These are phyloP conservation scores for Malurus cyaneus DNA, from an alignment of 2,113 vertebrate species.

Conservation along the genomic window DNA sequence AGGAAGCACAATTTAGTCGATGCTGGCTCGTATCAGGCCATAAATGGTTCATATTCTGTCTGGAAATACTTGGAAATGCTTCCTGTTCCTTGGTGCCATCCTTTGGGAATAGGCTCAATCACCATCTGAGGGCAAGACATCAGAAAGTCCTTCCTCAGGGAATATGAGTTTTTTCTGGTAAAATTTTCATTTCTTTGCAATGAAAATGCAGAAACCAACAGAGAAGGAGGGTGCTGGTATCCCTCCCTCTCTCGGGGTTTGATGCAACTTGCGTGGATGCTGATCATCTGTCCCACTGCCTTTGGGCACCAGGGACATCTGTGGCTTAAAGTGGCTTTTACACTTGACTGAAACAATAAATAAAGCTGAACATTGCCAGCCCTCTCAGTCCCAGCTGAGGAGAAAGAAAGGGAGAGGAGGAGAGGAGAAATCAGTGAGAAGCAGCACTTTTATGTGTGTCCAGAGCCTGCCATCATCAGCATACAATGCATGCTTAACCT, in stretches of 20 bases:
- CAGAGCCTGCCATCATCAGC: background rate
- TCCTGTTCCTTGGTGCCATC: background rate
- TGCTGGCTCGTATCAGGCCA: background rate
- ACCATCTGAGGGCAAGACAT: background rate
- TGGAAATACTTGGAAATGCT: background rate
- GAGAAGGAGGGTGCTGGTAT: background rate
- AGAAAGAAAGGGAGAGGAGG: background rate
- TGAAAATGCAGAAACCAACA: background rate
- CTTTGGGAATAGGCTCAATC: background rate
- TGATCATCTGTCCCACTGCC: background rate
- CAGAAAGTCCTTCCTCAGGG: background rate
- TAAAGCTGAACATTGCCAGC: background rate
- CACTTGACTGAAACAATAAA: background rate
- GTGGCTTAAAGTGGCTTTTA: background rate
- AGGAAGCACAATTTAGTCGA: background rate
- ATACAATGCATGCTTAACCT: background rate
- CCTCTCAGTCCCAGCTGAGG: background rate
- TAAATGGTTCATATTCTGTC: background rate
- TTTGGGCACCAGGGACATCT: background rate
- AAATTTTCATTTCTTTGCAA: background rate
- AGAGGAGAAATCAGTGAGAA: background rate
- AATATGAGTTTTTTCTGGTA: background rate
- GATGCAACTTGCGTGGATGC: background rate
- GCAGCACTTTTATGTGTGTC: background rate
- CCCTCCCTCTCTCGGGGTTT: background rate